Evolutionary conservation across 2,113 vertebrate genomes (phyloP), one percentile per base, ranked within the genome.

Genomic region (Calidris pygmaea): DNA sequence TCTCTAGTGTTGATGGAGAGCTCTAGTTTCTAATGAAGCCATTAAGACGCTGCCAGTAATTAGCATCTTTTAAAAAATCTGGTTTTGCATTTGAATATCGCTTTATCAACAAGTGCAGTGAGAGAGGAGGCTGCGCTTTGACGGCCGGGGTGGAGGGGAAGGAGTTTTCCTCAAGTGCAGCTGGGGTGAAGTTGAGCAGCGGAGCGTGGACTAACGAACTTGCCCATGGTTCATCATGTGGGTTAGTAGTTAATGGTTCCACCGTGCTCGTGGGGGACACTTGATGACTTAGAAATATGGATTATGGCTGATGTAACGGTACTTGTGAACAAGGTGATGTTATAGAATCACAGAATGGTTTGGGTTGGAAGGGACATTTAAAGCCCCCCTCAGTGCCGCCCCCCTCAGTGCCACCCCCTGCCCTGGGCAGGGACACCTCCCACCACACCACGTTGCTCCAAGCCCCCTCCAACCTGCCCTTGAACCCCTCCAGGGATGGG

Each of bases 141-240:
- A 24, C n/a, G 32, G 1, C 19, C 2, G 0, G 12, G n/a, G 9
- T 41, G 70, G 48, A 7, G 62, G 14, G 48, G 56, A 71, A 47
- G 45, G 63, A 47, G 23, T 39, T 75, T 26, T 37, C 70, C 52
- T 81, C 3, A n/a, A 47, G 32, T 12, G 18, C 14, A 63, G 26
- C 37, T 24, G 17, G 27, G 37, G 37, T 53, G 14, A 37, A 60
- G 59, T 19, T 26, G 27, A 26, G 59, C 24, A 19, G 24, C 14
- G 37, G 48, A 48, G 63, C 0, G 4, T 3, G 27, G 52, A 30
- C 24, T 24, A 37, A 59, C 1, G 12, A 21, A 18, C 30, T 71
- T 0, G 2, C 8, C 13, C 0, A 3, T 14, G 30, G 26, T n/a
- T 56, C 63, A 16, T 23, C 34, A 4, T 3, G 11, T 67, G 66